These are phyloP conservation scores for Antedon mediterranea DNA, from an alignment of 53 echinoderm and acorn worm species.

Conservation along the genomic window DNA sequence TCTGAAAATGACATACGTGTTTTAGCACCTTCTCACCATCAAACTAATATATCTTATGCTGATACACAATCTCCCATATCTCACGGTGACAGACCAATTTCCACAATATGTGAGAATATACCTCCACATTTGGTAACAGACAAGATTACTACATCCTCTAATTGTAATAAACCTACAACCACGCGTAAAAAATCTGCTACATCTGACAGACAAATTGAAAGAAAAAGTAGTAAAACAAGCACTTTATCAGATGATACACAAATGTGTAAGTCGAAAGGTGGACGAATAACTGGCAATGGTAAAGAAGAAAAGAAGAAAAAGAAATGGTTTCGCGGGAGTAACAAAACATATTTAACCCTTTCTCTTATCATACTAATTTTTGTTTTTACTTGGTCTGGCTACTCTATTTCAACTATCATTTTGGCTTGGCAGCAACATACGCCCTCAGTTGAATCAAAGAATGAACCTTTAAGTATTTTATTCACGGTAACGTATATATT, in stretches of 20 bases:
- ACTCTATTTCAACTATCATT: not conserved
- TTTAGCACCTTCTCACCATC: too few relatives aligned
- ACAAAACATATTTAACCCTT: not conserved
- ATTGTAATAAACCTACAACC: not conserved
- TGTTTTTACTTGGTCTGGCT: not conserved
- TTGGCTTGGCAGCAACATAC: not conserved
- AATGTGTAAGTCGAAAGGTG: too few relatives aligned
- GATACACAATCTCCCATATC: too few relatives aligned
- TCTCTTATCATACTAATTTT: not conserved
- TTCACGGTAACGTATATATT: not conserved
- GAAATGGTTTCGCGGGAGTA: not conserved
- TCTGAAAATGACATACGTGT: too few relatives aligned
- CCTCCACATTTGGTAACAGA: too few relatives aligned
- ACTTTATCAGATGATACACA: too few relatives aligned
- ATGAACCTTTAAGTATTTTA: not conserved
- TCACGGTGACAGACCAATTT: too few relatives aligned
- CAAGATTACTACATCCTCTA: not conserved
- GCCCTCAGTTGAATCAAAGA: not conserved
- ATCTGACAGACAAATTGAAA: not conserved
- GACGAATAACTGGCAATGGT: not conserved
- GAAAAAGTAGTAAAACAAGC: too few relatives aligned
- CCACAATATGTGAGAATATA: too few relatives aligned
- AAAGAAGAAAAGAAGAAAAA: not conserved
- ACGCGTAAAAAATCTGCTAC: not conserved
- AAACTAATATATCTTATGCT: too few relatives aligned